These are phyloP conservation scores for Streblospio benedicti DNA, from an alignment of 1,140 invertebrate genomes.

Conservation along the genomic window DNA sequence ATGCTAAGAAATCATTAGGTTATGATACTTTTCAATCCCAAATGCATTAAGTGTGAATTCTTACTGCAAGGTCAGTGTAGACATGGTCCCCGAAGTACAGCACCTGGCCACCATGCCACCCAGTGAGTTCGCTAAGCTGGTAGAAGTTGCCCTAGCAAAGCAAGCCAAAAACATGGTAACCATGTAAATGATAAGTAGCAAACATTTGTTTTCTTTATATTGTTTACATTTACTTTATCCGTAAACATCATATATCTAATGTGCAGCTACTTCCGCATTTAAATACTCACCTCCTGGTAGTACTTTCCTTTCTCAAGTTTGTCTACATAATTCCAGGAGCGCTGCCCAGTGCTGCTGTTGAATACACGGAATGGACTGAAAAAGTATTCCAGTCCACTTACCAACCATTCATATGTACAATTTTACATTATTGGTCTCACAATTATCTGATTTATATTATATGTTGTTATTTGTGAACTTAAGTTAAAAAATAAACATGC, in stretches of 20 bases:
- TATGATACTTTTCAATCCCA: too few species aligned
- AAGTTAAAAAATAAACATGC: too few species aligned
- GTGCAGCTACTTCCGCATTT: background rate
- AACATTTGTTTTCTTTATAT: background rate
- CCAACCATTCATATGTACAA: too few species aligned
- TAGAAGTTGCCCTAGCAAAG: slow-evolving; percentile 78
- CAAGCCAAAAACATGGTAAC: slow-evolving; percentile 21
- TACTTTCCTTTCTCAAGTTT: slow-evolving; percentile 77
- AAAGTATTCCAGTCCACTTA: slow-evolving; percentile 4
- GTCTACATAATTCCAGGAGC: slow-evolving; percentile 83
- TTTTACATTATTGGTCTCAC: too few species aligned
- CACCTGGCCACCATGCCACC: slow-evolving; percentile 83
- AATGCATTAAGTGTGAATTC: slow-evolving; percentile 1
- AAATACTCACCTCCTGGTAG: slow-evolving; percentile 72
- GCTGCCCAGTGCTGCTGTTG: slow-evolving; percentile 67
- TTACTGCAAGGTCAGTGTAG: slow-evolving; percentile 81
- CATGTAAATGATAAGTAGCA: slow-evolving; percentile 1
- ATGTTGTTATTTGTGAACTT: too few species aligned
- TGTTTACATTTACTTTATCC: too few species aligned
- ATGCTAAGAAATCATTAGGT: background rate
- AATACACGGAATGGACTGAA: slow-evolving; percentile 76
- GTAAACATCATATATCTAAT: too few species aligned
- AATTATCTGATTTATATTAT: too few species aligned
- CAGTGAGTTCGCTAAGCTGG: slow-evolving; percentile 81
- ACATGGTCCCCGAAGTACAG: slow-evolving; percentile 97